phyloP scores from a whole-genome alignment of 2,113 vertebrate species.

The Scatophagus argus region DNA sequence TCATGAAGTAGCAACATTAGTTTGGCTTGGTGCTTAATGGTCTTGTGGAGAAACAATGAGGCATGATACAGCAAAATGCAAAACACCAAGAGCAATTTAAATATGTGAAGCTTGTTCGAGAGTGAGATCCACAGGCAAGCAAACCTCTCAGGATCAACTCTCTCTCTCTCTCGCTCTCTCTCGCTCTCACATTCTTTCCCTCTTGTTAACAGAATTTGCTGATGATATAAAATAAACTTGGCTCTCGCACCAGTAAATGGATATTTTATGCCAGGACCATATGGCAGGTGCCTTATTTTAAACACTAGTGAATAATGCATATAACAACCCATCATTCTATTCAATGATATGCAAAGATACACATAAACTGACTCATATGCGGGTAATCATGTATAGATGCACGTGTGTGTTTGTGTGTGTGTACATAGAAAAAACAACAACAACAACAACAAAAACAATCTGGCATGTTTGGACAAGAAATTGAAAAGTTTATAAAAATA shows the following conservation, averaged over 20 bases:
- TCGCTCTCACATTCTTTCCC: neutral
- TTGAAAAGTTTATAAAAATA: neutral
- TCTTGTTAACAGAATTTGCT: conserved; percentile 70
- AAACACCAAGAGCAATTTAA: conserved; percentile 54
- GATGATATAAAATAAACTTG: conserved; percentile 66
- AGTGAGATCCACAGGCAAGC: conserved; percentile 32
- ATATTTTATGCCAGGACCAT: conserved; percentile 70
- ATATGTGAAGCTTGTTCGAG: conserved; percentile 44
- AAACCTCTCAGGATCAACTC: conserved; percentile 45
- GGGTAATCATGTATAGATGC: neutral
- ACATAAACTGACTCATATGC: conserved; percentile 12
- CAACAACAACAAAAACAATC: neutral
- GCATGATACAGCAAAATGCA: conserved; percentile 58
- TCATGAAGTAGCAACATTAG: conserved; percentile 6
- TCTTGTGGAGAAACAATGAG: conserved; percentile 27
- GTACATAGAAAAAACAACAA: too few relatives aligned
- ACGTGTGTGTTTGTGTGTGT: neutral
- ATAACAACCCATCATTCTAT: conserved; percentile 39
- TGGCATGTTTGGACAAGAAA: neutral
- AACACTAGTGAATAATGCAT: conserved; percentile 79
- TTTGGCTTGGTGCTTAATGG: conserved; percentile 1
- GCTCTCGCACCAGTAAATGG: conserved; percentile 49
- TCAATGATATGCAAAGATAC: conserved; percentile 44
- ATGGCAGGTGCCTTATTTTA: conserved; percentile 69
- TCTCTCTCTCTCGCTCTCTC: neutral